Base-by-base conservation (phyloP, 2,888 invertebrate genomes). In the Scaptomyza polygonia region DNA sequence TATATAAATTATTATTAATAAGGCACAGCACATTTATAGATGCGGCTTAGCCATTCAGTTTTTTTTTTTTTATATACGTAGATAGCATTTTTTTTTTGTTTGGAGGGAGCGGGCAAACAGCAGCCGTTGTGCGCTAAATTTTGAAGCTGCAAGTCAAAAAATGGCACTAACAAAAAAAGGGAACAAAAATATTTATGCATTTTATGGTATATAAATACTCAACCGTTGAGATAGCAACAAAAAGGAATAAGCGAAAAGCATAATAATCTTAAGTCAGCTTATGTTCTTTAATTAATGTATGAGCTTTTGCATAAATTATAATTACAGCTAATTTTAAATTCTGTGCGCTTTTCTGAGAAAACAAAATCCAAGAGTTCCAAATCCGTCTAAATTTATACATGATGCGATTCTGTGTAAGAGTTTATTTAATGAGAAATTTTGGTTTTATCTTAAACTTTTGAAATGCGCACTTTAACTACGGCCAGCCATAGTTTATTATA, bases 141-240 rank as follows among this genome's bases (percentile, higher is more conserved):
- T 70, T 67, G 67, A 80, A 79, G 82, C 80, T 84, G 80, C 82
- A 84, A 82, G 67, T 70, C 82, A 72, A 77, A 86, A 83, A 79
- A 64, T 67, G 67, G 66, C 65, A 44, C 53, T 43, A 77, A 64
- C 65, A 72, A 76, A 72, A 72, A 61, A 49, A 43, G 54, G 55
- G 43, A 44, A 42, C 58, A 55, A 57, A 48, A 55, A 66, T 66
- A 42, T 54, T 51, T 67, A 54, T 55, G 66, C 47, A 64, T 70
- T 63, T 47, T 68, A 53, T 32, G n/a, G n/a, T n/a, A 48, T 67
- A 16, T n/a, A n/a, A n/a, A 39, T 57, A 66, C 32, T 72, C 66
- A 67, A 48, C 49, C 59, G 53, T 51, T 72, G 75, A 72, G 39
- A 52, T 64, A 65, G 72, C 70, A 64, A 65, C 45, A 67, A 58